These are phyloP conservation scores for Neosilurus mollespiculum DNA, from an alignment of 2,797 vertebrate genomes.

Conservation along the genomic window DNA sequence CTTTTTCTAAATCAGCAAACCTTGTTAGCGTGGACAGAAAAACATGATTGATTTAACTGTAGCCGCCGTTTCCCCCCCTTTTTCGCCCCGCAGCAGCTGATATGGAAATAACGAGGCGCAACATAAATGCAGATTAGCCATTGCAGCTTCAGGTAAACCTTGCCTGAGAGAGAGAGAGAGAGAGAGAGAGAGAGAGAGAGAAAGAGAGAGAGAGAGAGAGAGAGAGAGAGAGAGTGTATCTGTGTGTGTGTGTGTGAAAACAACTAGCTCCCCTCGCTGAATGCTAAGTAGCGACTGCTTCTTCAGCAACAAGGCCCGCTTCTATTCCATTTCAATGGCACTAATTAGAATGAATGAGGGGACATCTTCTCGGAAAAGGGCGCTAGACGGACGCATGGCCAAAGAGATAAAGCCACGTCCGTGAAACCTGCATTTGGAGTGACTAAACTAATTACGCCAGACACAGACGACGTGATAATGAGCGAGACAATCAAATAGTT, in stretches of 20 bases:
- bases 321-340: conserved; percentile 78
- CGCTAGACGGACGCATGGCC: conserved; percentile 61
- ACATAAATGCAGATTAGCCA: conserved; percentile 76
- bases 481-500: conserved; percentile 62
- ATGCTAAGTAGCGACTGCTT: conserved; percentile 69
- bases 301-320: conserved; percentile 75
- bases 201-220: conserved; percentile 18
- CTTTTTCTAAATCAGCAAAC: conserved; percentile 50
- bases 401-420: conserved; percentile 24
- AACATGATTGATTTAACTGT: conserved; percentile 66
- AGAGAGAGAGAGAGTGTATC: conserved; percentile 57
- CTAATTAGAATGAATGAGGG: conserved; percentile 80
- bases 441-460: conserved; percentile 62
- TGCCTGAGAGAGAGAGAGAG: too few relatives aligned
- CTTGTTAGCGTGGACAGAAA: conserved; percentile 57
- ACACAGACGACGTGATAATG: conserved; percentile 67
- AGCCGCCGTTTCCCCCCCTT: neutral
- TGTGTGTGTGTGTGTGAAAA: conserved; percentile 69
- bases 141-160: conserved; percentile 75
- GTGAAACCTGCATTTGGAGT: conserved; percentile 15
- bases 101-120: conserved; percentile 74
- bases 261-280: conserved; percentile 68
- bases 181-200: too few relatives aligned
- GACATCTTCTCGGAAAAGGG: conserved; percentile 67
- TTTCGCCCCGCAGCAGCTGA: conserved; percentile 56